phyloP scores from a whole-genome alignment of 2,888 invertebrate genomes.

The Julus scandinavius region DNA sequence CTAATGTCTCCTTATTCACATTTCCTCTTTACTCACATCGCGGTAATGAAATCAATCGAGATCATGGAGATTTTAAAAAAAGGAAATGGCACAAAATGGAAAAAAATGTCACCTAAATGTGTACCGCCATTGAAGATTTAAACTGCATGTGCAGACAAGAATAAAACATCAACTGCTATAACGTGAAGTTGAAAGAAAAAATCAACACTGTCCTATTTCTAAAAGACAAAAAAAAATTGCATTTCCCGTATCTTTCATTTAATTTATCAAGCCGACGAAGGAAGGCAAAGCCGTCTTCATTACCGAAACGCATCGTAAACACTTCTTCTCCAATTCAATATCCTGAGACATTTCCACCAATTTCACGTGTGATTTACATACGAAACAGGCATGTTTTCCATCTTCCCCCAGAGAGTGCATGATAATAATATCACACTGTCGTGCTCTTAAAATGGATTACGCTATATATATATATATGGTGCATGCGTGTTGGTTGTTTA shows the following conservation, averaged over 20 bases:
- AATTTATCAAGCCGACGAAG: not conserved
- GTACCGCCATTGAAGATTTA: not conserved
- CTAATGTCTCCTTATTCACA: constrained; percentile 15
- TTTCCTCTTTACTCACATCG: not conserved
- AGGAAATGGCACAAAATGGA: not conserved
- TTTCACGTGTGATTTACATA: constrained; percentile 13
- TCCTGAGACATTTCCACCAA: constrained; percentile 27
- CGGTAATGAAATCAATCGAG: constrained; percentile 38
- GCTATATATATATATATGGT: not conserved
- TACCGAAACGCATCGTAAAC: constrained; percentile 9
- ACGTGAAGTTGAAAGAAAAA: not conserved
- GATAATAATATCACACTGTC: not conserved
- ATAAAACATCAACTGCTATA: not conserved
- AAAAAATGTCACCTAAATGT: not conserved
- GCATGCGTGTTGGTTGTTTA: not conserved
- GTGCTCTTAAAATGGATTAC: not conserved
- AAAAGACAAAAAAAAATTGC: not conserved
- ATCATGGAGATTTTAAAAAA: constrained; percentile 24
- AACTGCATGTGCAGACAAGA: not conserved
- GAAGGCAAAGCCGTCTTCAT: constrained; percentile 24
- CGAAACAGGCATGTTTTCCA: constrained; percentile 16
- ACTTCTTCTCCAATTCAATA: constrained; percentile 17
- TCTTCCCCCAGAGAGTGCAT: not conserved
- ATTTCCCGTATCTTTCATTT: not conserved
- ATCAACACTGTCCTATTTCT: not conserved